Evolutionary conservation across 2,888 invertebrate genomes (phyloP), one percentile per base, ranked within the genome.

Genomic region (Cynaeus angustus): DNA sequence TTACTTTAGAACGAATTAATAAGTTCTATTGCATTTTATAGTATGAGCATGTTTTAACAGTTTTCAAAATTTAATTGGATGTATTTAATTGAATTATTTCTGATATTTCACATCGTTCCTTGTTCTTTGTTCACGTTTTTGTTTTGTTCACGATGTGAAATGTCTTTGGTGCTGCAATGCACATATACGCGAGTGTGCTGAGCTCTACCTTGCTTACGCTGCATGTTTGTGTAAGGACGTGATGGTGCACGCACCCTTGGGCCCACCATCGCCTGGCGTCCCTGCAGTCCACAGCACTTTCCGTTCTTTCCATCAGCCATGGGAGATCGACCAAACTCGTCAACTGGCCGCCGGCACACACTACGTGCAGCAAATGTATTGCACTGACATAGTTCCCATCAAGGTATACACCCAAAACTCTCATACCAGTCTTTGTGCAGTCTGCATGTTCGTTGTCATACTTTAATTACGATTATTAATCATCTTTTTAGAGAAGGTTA

Each of bases 281-380:
- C 84, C 85, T 77, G 80, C 82, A 75, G 86, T 87, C 78, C 87
- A 87, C 84, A 85, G 86, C 79, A 85, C 87, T 78, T 86, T 87
- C 83, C 87, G 86, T 78, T 86, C 87, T 78, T 88, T 91, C 88
- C 91, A 90, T 87, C 91, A 91, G 86, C 90, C 89, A 77, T 91
- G 91, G 91, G 90, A 91, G 86, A 86, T 90, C 85, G 87, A 88
- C 81, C 89, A 89, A 83, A 87, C 89, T 80, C 87, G 89, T 84
- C 86, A 86, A 79, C 83, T 86, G 78, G 79, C 83, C 73, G 81
- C 81, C 72, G 81, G 81, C 79, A 78, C 82, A 75, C 83, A 83
- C 81, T 83, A 83, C 81, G 79, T 82, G 79, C 82, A 82, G 78
- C 80, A 80, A 59, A 78, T 84, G 78, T 85, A 82, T 83, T 85